Base-by-base conservation (phyloP, 2,888 invertebrate genomes). In the Lottia gigantea region DNA sequence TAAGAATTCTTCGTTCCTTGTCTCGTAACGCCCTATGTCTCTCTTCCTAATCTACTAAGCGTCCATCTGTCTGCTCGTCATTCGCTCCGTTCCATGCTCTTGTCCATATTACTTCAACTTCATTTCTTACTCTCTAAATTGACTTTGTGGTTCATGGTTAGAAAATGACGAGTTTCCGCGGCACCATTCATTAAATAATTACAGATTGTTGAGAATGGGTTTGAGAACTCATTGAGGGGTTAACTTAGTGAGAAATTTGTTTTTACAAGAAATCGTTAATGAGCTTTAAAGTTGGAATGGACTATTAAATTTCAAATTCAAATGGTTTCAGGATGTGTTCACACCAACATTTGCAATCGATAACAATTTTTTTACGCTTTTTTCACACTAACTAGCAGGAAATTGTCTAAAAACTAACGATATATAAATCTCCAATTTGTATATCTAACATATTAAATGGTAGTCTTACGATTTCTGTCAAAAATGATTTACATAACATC, bases 321-420 rank as follows among this genome's bases (percentile, higher is more conserved):
- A 55, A 55, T 55, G 19, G 23, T 23, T 55, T 55, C 55, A 64
- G 64, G 26, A 40, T 46, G 40, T 31, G 40, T 31, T 45, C 40
- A n/a, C 25, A 40, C 26, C 64, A 64, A 46, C 46, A 19, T 45
- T 64, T 46, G 64, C 64, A 64, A 40, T 64, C 31, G 45, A 64
- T 40, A 64, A 64, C 31, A 26, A 45, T 31, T 40, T 40, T 8
- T 4, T 40, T 40, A 6, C 40, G 11, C 40, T 40, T 40, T 40
- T 40, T 40, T 40, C 11, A 40, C 11, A 11, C 11, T 40, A 40
- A 40, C 40, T 40, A 40, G 40, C 40, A 40, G 40, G 40, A 40
- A 40, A 40, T 40, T 40, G 40, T 23, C 23, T 45, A 40, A 45
- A 65, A 65, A 23, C 45, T 25, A 25, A 40, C 65, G 45, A 45